Evolutionary conservation across 2,888 invertebrate species (phyloP).

Genomic region (Parapristionchus giblindavisi): DNA sequence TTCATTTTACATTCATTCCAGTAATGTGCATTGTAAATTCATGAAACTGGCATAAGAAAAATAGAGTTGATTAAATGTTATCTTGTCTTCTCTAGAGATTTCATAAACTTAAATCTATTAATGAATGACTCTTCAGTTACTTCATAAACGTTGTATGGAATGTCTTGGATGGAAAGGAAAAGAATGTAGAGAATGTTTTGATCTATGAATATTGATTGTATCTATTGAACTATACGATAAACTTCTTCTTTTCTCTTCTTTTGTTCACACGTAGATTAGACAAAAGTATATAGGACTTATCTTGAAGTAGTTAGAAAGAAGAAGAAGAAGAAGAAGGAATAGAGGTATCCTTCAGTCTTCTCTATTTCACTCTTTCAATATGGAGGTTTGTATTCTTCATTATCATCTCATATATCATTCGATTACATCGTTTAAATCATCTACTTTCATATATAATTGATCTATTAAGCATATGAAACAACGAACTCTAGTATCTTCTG

Average conservation of each 20-base stretch:
- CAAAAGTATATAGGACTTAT: too few species aligned
- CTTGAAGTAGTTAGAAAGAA: slow-evolving; percentile 1
- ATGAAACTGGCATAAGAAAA: too few species aligned
- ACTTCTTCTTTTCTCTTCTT: background rate
- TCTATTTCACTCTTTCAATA: background rate
- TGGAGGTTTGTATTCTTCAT: slow-evolving; percentile 24
- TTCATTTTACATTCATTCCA: too few species aligned
- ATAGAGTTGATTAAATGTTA: too few species aligned
- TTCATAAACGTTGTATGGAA: slow-evolving; percentile 51
- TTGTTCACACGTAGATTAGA: slow-evolving; percentile 2
- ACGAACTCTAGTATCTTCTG: slow-evolving; percentile 35
- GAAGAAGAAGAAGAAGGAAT: background rate
- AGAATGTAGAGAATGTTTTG: slow-evolving; percentile 62
- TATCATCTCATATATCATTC: background rate
- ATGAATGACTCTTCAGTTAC: background rate
- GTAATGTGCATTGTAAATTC: too few species aligned
- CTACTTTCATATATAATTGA: background rate
- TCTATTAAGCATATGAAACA: slow-evolving; percentile 7
- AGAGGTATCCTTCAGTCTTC: background rate
- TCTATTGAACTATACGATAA: slow-evolving; percentile 6
- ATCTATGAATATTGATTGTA: slow-evolving; percentile 45
- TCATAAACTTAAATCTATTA: too few species aligned
- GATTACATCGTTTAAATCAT: background rate
- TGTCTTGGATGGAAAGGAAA: slow-evolving; percentile 58
- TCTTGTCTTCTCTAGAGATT: too few species aligned